Base-by-base conservation (phyloP, 2,888 invertebrate genomes). In the Luperina nickerlii region DNA sequence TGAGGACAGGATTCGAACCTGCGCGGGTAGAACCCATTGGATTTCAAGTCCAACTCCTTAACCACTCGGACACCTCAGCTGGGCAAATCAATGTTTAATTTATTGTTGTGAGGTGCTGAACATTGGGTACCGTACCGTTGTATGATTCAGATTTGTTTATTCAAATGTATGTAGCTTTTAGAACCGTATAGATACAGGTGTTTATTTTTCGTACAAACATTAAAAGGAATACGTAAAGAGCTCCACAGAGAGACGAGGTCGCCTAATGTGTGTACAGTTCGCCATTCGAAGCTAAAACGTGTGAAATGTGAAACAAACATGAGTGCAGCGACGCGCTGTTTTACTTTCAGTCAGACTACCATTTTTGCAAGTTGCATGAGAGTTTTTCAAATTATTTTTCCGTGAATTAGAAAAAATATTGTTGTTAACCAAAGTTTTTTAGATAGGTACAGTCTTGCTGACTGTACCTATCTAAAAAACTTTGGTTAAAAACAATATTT, bases 21-120 rank as follows among this genome's bases (percentile, higher is more conserved):
- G 97, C 97, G 97, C 97, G 97, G 97, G 97, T 95, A 97, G 84
- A 96, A 96, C 97, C 97, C 97, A 97, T 97, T 97, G 96, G 96
- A 97, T 97, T 97, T 97, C 96, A 96, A 97, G 97, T 97, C 96
- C 96, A 97, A 96, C 96, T 97, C 96, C 96, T 96, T 97, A 96
- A 97, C 96, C 96, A 97, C 96, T 96, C 96, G 96, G 96, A 97
- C 96, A 96, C 96, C 96, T 96, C 96, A 96, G 97, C 96, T 91
- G 76, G 84, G 70, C 11, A n/a, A 51, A 20, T 51, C 0, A 0
- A 0, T 0, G 27, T 20, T 27, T 66, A 85, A 85, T 80, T 60
- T 0, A 66, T 54, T 45, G 38, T 73, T 48, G 54, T 38, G 60
- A 69, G 63, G 18, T 18, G 24, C 67, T 71, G 32, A 73, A 66